Conservation (phyloP, 2,888 invertebrate species). For the Aphidius colemani region DNA sequence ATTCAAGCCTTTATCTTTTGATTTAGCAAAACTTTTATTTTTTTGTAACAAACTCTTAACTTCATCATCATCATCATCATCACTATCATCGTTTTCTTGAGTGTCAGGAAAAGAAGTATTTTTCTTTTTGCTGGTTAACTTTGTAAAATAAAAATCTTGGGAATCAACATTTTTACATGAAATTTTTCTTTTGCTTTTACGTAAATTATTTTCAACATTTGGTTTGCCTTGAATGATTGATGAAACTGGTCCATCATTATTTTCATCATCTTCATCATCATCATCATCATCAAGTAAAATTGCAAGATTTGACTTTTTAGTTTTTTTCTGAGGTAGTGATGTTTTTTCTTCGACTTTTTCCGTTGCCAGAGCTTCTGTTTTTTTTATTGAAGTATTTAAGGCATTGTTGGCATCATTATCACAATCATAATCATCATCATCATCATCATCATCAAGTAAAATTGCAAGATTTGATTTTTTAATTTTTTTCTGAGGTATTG, state of each 20-base stretch:
- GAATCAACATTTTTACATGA: slow-evolving; percentile 2
- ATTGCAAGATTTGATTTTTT: not conserved
- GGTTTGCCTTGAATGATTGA: not conserved
- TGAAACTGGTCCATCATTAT: too few relatives aligned
- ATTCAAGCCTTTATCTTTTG: not conserved
- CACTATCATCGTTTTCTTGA: slow-evolving; percentile 8
- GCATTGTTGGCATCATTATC: too few relatives aligned
- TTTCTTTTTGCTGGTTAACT: slow-evolving; percentile 12
- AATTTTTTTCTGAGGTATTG: not conserved
- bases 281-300: too few relatives aligned
- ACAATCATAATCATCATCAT: too few relatives aligned
- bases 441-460: not conserved
- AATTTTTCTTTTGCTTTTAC: not conserved
- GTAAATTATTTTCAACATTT: not conserved
- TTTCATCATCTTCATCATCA: not conserved
- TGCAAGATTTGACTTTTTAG: too few relatives aligned
- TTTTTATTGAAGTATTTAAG: too few relatives aligned
- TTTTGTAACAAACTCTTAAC: not conserved
- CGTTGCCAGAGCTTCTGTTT: too few relatives aligned
- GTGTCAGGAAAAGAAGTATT: slow-evolving; percentile 3
- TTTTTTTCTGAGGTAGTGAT: too few relatives aligned
- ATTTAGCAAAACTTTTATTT: not conserved
- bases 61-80: slow-evolving; percentile 4
- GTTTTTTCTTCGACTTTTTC: too few relatives aligned
- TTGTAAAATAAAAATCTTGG: slow-evolving; percentile 6